A percentile compares a stretch with the other conserved stretches of the same genome.
Conservation (phyloP, 2,113 vertebrate genomes). For the Poecile atricapillus region DNA sequence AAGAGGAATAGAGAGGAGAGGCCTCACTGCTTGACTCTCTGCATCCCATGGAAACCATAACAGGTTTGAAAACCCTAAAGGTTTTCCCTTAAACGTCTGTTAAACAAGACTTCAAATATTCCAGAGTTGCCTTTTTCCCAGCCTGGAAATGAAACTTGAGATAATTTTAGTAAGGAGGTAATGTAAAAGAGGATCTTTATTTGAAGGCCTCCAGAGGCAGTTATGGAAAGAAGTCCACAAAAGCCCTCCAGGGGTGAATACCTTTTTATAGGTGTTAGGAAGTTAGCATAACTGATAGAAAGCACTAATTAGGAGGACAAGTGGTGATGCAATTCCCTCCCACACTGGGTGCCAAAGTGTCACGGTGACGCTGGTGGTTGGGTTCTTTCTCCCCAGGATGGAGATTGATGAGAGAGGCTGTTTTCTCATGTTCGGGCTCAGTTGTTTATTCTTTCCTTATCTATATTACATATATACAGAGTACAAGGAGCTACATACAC, state of each 20-base stretch:
- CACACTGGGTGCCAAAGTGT: too few species aligned
- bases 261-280: neutral
- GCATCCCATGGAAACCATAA: neutral
- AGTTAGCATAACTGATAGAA: neutral
- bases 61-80: neutral
- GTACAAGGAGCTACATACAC: too few species aligned
- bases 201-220: neutral
- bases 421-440: too few species aligned
- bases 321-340: neutral
- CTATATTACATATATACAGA: too few species aligned
- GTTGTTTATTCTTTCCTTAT: too few species aligned
- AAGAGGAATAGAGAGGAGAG: neutral
- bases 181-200: neutral
- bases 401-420: too few species aligned
- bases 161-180: neutral
- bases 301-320: neutral
- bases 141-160: accelerated
- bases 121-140: neutral
- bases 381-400: too few species aligned
- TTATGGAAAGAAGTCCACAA: neutral
- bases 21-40: neutral
- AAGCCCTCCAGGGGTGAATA: neutral
- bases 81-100: neutral
- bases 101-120: neutral
- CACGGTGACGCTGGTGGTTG: too few species aligned